Evolutionary conservation across 2,113 vertebrate genomes (phyloP).

Genomic region (Sphaerodactylus townsendi): DNA sequence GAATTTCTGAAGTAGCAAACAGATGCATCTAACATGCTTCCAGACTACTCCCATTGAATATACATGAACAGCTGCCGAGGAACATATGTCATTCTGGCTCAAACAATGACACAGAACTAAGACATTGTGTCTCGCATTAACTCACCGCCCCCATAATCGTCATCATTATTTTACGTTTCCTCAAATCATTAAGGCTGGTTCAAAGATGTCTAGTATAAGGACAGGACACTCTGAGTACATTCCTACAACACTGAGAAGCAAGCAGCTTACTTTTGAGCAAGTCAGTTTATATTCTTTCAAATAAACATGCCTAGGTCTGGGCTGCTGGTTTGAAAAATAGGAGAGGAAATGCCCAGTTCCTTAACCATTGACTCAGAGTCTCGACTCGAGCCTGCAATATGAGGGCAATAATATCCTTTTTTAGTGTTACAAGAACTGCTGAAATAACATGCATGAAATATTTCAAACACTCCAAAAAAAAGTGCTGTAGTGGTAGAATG

Average conservation of each 20-base stretch:
- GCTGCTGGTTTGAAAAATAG: not conserved
- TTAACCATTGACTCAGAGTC: not conserved
- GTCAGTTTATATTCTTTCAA: not conserved
- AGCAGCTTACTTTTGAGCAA: too few species aligned
- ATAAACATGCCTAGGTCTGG: not conserved
- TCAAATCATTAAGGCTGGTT: not conserved
- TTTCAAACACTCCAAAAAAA: not conserved
- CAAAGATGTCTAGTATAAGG: not conserved
- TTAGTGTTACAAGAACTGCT: not conserved
- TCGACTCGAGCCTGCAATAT: not conserved
- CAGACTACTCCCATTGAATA: slow-evolving; percentile 19
- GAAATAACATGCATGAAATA: not conserved
- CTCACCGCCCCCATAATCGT: not conserved
- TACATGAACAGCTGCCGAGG: slow-evolving; percentile 22
- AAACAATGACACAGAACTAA: slow-evolving; percentile 21
- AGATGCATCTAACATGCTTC: slow-evolving; percentile 32
- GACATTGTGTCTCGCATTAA: not conserved
- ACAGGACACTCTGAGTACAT: not conserved
- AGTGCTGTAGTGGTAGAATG: too few species aligned
- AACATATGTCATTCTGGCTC: slow-evolving; percentile 25
- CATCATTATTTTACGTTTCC: not conserved
- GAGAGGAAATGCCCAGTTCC: not conserved
- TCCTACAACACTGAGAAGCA: not conserved
- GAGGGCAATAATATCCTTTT: not conserved
- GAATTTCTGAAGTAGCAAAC: slow-evolving; percentile 32